A percentile compares a stretch with the other conserved stretches of the same genome.
Evolutionary conservation across 2,113 vertebrate genomes (phyloP).

Genomic region (Antidorcas marsupialis): DNA sequence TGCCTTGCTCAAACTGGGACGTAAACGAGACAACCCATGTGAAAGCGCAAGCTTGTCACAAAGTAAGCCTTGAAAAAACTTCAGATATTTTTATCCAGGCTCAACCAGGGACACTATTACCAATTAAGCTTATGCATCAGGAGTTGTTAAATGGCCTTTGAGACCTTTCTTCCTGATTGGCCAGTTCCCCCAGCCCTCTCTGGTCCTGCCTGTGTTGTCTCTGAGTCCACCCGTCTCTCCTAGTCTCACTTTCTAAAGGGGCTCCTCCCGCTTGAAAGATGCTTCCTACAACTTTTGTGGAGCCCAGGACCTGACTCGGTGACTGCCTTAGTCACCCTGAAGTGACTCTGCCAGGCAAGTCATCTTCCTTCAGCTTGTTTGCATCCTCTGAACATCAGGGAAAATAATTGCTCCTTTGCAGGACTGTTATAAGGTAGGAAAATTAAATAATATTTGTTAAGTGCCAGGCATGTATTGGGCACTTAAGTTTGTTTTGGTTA

Average conservation of each 20-base stretch:
- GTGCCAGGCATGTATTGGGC: background rate
- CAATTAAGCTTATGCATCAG: background rate
- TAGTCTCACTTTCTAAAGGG: background rate
- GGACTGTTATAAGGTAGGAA: background rate
- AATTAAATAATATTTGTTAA: slow-evolving; percentile 18
- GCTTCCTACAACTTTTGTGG: background rate
- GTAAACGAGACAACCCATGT: background rate
- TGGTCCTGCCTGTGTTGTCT: background rate
- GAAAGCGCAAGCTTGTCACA: background rate
- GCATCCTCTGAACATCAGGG: background rate
- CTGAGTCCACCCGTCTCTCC: background rate
- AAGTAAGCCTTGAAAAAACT: background rate
- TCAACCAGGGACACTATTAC: background rate
- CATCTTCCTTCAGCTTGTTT: background rate
- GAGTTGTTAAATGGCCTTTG: background rate
- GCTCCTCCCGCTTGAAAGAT: background rate
- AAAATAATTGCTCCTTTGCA: background rate
- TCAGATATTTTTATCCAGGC: background rate
- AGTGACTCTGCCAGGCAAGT: background rate
- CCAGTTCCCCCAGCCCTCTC: background rate
- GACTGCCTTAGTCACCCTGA: background rate
- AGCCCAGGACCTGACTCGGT: background rate
- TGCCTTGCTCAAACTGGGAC: slow-evolving; percentile 7
- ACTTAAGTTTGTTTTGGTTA: background rate
- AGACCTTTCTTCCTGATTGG: background rate